Conservation (phyloP, 2,888 invertebrate genomes). For the Epirrhoe alternata region DNA sequence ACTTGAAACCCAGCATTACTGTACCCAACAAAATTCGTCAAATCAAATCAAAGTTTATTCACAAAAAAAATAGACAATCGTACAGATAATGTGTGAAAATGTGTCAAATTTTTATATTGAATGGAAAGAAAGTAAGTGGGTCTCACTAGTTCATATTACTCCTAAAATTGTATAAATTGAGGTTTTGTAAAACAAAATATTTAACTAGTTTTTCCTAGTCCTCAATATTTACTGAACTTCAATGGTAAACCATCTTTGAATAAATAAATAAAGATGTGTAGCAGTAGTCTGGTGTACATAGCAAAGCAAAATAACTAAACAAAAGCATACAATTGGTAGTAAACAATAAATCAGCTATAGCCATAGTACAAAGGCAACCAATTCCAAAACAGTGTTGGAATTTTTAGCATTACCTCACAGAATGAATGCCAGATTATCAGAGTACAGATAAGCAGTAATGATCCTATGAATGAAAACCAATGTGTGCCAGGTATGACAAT, state of each 20-base stretch:
- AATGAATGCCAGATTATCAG: conserved; percentile 19
- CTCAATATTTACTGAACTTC: background rate
- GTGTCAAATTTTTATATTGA: too few relatives aligned
- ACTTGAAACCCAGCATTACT: too few relatives aligned
- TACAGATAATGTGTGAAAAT: too few relatives aligned
- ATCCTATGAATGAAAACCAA: conserved; percentile 42
- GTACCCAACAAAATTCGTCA: too few relatives aligned
- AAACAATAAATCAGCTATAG: background rate
- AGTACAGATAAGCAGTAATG: conserved; percentile 1
- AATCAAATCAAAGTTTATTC: too few relatives aligned
- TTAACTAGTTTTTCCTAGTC: background rate
- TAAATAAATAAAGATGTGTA: background rate
- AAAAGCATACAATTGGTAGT: background rate
- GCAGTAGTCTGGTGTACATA: background rate
- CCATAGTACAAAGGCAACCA: background rate
- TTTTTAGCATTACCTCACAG: conserved; percentile 16
- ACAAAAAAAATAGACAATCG: too few relatives aligned
- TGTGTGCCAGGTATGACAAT: conserved; percentile 37
- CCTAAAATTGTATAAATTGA: background rate
- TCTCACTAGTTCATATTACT: too few relatives aligned
- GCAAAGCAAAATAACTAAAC: background rate
- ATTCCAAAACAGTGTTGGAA: conserved; percentile 6
- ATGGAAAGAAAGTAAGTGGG: background rate
- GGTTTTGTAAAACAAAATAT: background rate
- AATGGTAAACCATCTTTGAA: background rate